Base-by-base conservation (phyloP, 2,888 invertebrate genomes). In the Leptogaster cylindrica region DNA sequence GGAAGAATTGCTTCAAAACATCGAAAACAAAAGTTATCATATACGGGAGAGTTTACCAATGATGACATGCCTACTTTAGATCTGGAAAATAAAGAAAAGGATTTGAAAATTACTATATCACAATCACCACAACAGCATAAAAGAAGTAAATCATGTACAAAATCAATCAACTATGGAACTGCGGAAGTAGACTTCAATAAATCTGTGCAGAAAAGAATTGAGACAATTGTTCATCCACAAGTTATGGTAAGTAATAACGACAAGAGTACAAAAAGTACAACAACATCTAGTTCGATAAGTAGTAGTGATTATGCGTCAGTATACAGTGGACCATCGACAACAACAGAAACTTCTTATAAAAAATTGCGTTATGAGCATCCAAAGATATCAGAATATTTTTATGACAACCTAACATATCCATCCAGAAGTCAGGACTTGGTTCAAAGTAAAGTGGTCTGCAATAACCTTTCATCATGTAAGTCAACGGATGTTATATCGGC, bases 291-390 rank as follows among this genome's bases (percentile, higher is more conserved):
- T 46, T 81, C 81, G 2, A 66, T 80, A 55, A 81, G 81, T 72
- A 81, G 81, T 70, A 79, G 80, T 55, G 81, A 81, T 67, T 81
- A 81, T 68, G 81, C 81, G 7, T 81, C 81, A 0, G 81, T 81
- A 0, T 81, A 79, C 50, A 80, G 80, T 67, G 80, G 78, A 0
- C 77, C 78, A 33, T 71, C 73, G 5, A 36, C 36, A 28, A 25
- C 69, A n/a, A 48, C 27, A 67, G 67, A 55, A 55, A 18, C 28
- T n/a, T 61, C 61, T 14, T 16, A 16, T 23, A 55, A 25, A 8
- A 31, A 51, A 58, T 8, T 65, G 12, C 75, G 77, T 10, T 79
- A 80, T 66, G 79, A 80, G 66, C 77, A 80, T 70, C 77, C 79
- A 7, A 78, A 76, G 66, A 76, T 79, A 72, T 78, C 77, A 2